Conservation (phyloP, 1,140 invertebrate genomes). For the Tigriopus japonicus region DNA sequence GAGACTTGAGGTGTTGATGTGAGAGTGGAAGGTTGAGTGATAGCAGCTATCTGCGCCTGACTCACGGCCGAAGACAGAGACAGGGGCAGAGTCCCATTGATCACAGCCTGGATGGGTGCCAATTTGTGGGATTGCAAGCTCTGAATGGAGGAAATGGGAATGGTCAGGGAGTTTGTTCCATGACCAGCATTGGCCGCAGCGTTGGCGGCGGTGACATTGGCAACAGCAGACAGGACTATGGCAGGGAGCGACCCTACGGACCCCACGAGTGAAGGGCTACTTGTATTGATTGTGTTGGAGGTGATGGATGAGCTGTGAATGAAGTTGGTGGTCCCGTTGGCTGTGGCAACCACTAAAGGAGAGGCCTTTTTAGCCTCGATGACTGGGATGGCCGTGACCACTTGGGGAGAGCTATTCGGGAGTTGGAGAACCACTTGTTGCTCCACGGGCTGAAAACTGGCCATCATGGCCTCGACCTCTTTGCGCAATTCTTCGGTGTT, state of each 20-base stretch:
- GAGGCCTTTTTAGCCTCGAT: background rate
- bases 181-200: no score
- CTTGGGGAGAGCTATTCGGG: background rate
- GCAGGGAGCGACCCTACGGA: background rate
- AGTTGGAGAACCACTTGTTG: background rate
- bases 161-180: no score
- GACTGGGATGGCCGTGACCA: background rate
- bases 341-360: background rate
- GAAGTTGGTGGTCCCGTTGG: background rate
- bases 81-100: no score
- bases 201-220: background rate
- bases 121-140: no score
- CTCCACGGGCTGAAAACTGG: conserved; percentile 8
- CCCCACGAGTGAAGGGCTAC: no score
- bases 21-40: no score
- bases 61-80: no score
- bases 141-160: no score
- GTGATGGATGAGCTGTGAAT: background rate
- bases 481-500: background rate
- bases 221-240: background rate
- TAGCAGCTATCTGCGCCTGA: no score
- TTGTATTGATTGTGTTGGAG: background rate
- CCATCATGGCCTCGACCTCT: conserved; percentile 10
- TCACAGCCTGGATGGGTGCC: no score
- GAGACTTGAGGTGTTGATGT: no score